Percentiles rank a stretch among this genome's conserved stretches.
phyloP scores from a whole-genome alignment of 2,888 invertebrate genomes.

The Archips xylosteana region DNA sequence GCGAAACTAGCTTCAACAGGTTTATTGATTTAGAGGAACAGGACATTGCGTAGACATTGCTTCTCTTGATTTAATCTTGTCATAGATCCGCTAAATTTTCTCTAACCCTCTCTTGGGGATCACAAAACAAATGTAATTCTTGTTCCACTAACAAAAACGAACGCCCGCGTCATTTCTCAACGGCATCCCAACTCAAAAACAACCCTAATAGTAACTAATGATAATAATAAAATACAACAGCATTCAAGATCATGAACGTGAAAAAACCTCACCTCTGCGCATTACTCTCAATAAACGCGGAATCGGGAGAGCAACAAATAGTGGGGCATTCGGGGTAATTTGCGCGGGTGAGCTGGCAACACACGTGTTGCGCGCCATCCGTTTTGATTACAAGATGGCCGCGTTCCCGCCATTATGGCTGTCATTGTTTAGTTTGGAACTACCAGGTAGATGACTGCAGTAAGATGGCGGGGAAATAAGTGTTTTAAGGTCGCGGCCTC shows the following conservation, averaged over 20 bases:
- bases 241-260: conserved; percentile 49
- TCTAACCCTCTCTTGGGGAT: not conserved
- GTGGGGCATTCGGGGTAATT: conserved; percentile 49
- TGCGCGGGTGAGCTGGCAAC: conserved; percentile 51
- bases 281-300: conserved; percentile 53
- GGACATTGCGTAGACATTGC: too few relatives aligned
- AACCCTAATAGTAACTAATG: conserved; percentile 37
- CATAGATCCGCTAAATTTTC: not conserved
- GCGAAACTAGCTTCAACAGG: too few relatives aligned
- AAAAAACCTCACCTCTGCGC: conserved; percentile 49
- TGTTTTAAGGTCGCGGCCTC: not conserved
- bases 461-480: not conserved
- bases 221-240: conserved; percentile 44
- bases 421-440: conserved; percentile 22
- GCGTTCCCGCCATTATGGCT: conserved; percentile 24
- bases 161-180: conserved; percentile 4
- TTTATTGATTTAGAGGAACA: too few relatives aligned
- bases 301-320: conserved; percentile 47
- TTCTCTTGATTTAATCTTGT: too few relatives aligned
- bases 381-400: conserved; percentile 43
- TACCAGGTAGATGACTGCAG: not conserved
- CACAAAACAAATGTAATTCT: not conserved
- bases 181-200: conserved; percentile 14
- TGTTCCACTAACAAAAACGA: conserved; percentile 19
- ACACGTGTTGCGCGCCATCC: conserved; percentile 52